Conservation (phyloP, 2,113 vertebrate genomes). For the Podocnemis expansa region DNA sequence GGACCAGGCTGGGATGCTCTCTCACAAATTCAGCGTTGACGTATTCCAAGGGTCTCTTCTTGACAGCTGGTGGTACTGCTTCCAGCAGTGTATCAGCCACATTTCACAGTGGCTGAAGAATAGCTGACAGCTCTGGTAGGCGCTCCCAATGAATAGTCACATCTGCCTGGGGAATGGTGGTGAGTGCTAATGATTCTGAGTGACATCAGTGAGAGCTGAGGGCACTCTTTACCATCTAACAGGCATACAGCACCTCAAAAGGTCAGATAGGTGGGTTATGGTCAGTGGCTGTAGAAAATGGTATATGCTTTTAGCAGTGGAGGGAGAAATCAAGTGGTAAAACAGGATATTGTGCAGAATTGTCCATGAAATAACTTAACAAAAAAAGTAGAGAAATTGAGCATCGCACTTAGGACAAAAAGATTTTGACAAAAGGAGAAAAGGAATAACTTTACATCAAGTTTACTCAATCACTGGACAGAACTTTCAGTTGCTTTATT, state of each 20-base stretch:
- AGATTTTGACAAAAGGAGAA: slow-evolving; percentile 21
- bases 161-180: not conserved
- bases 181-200: slow-evolving; percentile 20
- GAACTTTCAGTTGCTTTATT: slow-evolving; percentile 20
- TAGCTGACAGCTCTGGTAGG: not conserved
- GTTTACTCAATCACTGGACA: not conserved
- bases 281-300: slow-evolving; percentile 52
- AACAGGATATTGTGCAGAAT: slow-evolving; percentile 40
- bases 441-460: not conserved
- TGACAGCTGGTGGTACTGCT: not conserved
- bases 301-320: slow-evolving; percentile 51
- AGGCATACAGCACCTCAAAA: slow-evolving; percentile 54
- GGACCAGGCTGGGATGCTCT: not conserved
- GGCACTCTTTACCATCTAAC: slow-evolving; percentile 41
- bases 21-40: not conserved
- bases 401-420: slow-evolving; percentile 26
- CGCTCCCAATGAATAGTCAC: not conserved
- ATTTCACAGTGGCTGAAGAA: not conserved
- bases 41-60: not conserved
- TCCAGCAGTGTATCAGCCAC: not conserved
- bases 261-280: slow-evolving; percentile 64
- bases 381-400: slow-evolving; percentile 46
- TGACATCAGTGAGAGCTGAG: slow-evolving; percentile 61
- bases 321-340: slow-evolving; percentile 54
- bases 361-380: slow-evolving; percentile 52